phyloP scores from a whole-genome alignment of 1,140 invertebrate genomes.

The Venustaconcha ellipsiformis region DNA sequence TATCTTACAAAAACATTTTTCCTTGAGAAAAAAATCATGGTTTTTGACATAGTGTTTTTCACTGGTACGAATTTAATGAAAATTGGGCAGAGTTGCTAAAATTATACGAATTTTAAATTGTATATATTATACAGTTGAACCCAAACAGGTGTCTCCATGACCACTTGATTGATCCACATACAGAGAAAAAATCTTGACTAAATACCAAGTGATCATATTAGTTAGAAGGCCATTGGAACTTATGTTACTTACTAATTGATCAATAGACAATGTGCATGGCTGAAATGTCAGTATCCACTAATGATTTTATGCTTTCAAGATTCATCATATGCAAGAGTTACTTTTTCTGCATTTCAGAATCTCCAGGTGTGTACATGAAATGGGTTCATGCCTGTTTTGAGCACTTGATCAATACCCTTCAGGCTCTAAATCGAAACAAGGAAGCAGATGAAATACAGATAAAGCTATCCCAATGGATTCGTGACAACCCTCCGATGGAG shows the following conservation, averaged over 20 bases:
- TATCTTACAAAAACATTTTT: no score
- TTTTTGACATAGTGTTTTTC: background rate
- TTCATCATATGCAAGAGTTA: background rate
- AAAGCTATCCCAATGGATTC: constrained; percentile 79
- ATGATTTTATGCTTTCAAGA: background rate
- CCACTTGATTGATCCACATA: background rate
- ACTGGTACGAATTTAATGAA: background rate
- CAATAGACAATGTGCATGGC: background rate
- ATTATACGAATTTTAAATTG: background rate
- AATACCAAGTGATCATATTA: background rate
- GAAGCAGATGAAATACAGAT: constrained; percentile 71
- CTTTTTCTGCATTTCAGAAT: constrained; percentile 44
- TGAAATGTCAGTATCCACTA: background rate
- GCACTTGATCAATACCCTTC: constrained; percentile 46
- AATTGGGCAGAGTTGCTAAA: background rate
- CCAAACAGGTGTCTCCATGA: no score
- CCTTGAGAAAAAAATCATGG: no score
- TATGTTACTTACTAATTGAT: background rate
- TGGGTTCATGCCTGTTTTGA: constrained; percentile 63
- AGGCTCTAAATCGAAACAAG: constrained; percentile 47
- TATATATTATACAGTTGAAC: background rate
- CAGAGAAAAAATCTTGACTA: background rate
- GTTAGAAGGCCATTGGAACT: background rate
- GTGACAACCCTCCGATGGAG: constrained; percentile 82
- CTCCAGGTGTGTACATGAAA: constrained; percentile 54